Percentiles rank a stretch among this genome's conserved stretches.
These are phyloP conservation scores for Myanophis thanlyinensis DNA, from an alignment of 2,113 vertebrate species.

Conservation along the genomic window DNA sequence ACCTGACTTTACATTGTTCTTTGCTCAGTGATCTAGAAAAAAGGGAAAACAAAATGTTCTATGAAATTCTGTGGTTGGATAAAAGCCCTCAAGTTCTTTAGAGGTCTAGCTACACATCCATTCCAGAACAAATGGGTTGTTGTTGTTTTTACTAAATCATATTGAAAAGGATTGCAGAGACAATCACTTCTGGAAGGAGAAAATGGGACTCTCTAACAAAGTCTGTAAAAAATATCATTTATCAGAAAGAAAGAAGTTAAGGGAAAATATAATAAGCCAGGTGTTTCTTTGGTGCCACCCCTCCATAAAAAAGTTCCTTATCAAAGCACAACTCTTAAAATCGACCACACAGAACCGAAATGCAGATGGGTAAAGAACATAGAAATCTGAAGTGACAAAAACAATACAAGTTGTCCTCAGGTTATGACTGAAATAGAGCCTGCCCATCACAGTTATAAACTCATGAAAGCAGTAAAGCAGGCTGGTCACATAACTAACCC, in stretches of 20 bases:
- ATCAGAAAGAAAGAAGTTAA: neutral
- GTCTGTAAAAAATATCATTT: neutral
- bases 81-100: neutral
- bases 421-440: neutral
- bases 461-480: neutral
- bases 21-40: neutral
- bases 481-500: neutral
- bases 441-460: neutral
- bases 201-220: neutral
- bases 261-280: neutral
- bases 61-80: neutral
- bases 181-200: neutral
- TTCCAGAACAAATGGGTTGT: neutral
- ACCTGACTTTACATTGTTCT: neutral
- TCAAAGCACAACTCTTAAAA: neutral
- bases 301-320: neutral
- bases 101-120: neutral
- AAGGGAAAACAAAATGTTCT: neutral
- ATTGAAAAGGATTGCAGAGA: neutral
- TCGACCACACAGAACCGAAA: too few species aligned
- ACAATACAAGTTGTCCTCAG: neutral
- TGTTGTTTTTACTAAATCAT: neutral
- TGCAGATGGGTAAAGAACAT: neutral
- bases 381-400: neutral
- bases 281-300: neutral